Conservation (phyloP, 2,113 vertebrate genomes). For the Myrmophylax atrothorax region DNA sequence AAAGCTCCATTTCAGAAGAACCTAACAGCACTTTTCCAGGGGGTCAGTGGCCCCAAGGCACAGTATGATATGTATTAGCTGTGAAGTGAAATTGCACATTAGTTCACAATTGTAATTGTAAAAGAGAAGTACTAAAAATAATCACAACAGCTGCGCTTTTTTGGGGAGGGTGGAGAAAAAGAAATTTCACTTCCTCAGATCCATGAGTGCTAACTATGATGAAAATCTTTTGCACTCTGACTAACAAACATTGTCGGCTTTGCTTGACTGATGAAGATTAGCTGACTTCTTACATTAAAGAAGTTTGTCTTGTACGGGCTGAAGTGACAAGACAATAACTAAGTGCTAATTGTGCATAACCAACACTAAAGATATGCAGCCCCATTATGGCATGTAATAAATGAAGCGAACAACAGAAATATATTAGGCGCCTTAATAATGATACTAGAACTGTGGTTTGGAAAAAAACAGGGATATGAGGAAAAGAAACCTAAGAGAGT, state of each 20-base stretch:
- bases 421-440: slow-evolving; percentile 77
- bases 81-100: neutral
- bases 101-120: neutral
- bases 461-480: slow-evolving; percentile 54
- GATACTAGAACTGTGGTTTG: slow-evolving; percentile 61
- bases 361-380: slow-evolving; percentile 78
- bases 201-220: slow-evolving; percentile 65
- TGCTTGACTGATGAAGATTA: slow-evolving; percentile 87
- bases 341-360: slow-evolving; percentile 92
- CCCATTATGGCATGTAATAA: slow-evolving; percentile 76
- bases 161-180: neutral
- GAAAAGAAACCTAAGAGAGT: slow-evolving; percentile 61
- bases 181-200: neutral
- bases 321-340: slow-evolving; percentile 91
- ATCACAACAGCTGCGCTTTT: neutral
- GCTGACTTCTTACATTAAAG: slow-evolving; percentile 86
- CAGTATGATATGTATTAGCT: neutral
- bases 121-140: neutral
- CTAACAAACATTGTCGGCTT: slow-evolving; percentile 75
- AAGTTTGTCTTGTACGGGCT: slow-evolving; percentile 83
- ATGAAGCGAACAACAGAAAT: slow-evolving; percentile 78
- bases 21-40: neutral
- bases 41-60: neutral
- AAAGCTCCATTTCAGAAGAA: slow-evolving; percentile 18
- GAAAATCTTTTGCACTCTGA: slow-evolving; percentile 78